Evolutionary conservation across 2,113 vertebrate species (phyloP).

Genomic region (Sinocyclocheilus anshuiensis): DNA sequence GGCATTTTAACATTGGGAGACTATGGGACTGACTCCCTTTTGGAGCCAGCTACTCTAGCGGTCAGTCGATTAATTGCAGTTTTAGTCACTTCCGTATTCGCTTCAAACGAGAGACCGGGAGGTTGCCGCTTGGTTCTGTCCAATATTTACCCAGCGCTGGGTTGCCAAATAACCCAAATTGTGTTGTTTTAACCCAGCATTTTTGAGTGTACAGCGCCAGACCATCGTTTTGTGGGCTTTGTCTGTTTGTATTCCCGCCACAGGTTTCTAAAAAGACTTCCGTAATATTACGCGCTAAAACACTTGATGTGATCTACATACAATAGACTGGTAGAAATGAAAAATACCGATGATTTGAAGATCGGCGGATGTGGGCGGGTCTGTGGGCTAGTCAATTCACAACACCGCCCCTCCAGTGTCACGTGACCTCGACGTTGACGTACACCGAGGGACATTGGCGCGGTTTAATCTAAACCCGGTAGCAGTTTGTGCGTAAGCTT

Average conservation of each 20-base stretch:
- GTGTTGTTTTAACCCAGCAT: too few species aligned
- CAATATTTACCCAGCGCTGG: too few species aligned
- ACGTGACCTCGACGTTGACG: conserved; percentile 46
- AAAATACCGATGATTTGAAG: background rate
- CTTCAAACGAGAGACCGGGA: too few species aligned
- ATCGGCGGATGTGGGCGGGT: background rate
- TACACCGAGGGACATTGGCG: conserved; percentile 24
- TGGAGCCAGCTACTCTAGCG: too few species aligned
- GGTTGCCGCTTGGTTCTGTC: too few species aligned
- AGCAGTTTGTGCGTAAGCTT: background rate
- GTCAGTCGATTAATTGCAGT: too few species aligned
- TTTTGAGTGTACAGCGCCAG: too few species aligned
- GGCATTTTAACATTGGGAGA: too few species aligned
- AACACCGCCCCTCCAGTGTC: background rate
- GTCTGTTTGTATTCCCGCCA: conserved; percentile 13
- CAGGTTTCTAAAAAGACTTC: background rate
- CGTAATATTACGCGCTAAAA: background rate
- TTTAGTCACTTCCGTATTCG: too few species aligned
- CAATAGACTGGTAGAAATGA: too few species aligned
- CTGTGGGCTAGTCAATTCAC: background rate
- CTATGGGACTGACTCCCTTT: too few species aligned
- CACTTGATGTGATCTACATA: background rate
- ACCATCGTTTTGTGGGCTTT: background rate
- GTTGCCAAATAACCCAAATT: too few species aligned
- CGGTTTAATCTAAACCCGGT: conserved; percentile 44